Base-by-base conservation (phyloP, 2,888 invertebrate species). In the Spialia ferax region DNA sequence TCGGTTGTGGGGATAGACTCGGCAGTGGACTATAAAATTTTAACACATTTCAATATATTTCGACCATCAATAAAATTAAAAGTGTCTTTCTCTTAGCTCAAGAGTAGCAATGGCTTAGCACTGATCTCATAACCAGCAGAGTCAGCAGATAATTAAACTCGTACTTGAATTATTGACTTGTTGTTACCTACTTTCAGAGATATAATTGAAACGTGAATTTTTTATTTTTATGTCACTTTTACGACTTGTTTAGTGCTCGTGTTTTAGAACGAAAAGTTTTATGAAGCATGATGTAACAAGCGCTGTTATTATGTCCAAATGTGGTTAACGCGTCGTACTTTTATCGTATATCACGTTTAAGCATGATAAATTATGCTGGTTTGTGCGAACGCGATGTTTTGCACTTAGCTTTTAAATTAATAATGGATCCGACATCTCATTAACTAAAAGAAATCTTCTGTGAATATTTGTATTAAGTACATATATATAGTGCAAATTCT, bases 131-230 rank as follows among this genome's bases (percentile, higher is more conserved):
- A 18, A 48, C 18, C 20, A n/a, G n/a, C 20, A 48, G 13, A n/a
- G n/a, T n/a, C n/a, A n/a, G n/a, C 29, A 29, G 29, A 29, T 15
- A 26, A 15, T 15, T 26, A 60, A 48, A 29, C 48, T 48, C 22
- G 15, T 59, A n/a, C 23, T 8, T 42, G n/a, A 42, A 57, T 57
- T 35, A 59, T 59, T 59, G 59, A 42, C 38, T 57, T 38, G 63
- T 59, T 38, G 29, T 63, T 29, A 63, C 54, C 13, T 13, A 32
- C 63, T 55, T 23, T 11, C 54, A 15, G 55, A 56, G 56, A 48
- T 48, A 65, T 65, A 52, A 65, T 65, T 65, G 65, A 65, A 65
- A 52, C 59, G 42, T 65, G 52, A 59, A 65, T 59, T 59, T 65
- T 65, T 65, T 52, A 65, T 65, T 52, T 57, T 59, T 42, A 65